A percentile compares a stretch with the other conserved stretches of the same genome.
phyloP scores from a whole-genome alignment of 2,797 vertebrate genomes.

The Pelochelys cantorii region DNA sequence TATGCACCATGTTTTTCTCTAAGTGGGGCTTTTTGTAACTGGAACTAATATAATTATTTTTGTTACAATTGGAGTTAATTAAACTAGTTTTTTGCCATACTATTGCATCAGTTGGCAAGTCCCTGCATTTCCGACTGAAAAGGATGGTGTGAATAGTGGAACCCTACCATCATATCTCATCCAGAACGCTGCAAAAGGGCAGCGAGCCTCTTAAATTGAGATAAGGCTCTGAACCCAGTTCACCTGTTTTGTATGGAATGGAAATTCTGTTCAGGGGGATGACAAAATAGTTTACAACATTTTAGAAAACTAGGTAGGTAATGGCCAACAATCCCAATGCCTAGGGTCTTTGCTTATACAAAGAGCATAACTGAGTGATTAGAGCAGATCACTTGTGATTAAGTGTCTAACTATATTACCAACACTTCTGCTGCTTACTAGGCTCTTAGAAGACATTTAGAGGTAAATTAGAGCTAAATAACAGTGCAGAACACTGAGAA shows the following conservation, averaged over 20 bases:
- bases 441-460: too few species aligned
- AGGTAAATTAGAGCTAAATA: too few species aligned
- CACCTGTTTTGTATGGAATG: conserved; percentile 29
- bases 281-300: conserved; percentile 18
- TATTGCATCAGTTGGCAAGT: background rate
- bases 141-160: background rate
- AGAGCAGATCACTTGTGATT: conserved; percentile 38
- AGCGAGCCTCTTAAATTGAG: conserved; percentile 3
- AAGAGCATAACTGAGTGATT: conserved; percentile 16
- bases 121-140: background rate
- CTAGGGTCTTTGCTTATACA: conserved; percentile 45
- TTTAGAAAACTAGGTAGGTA: conserved; percentile 31
- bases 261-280: background rate
- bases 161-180: background rate
- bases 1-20: background rate
- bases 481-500: too few species aligned
- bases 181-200: background rate
- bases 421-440: too few species aligned
- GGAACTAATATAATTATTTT: background rate
- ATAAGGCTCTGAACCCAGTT: conserved; percentile 34
- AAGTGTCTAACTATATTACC: too few species aligned
- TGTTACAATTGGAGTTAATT: background rate
- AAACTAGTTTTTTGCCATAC: background rate
- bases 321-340: background rate
- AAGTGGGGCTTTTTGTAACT: too few species aligned